Base-by-base conservation (phyloP, 1,140 invertebrate species). In the Pectinophora gossypiella region DNA sequence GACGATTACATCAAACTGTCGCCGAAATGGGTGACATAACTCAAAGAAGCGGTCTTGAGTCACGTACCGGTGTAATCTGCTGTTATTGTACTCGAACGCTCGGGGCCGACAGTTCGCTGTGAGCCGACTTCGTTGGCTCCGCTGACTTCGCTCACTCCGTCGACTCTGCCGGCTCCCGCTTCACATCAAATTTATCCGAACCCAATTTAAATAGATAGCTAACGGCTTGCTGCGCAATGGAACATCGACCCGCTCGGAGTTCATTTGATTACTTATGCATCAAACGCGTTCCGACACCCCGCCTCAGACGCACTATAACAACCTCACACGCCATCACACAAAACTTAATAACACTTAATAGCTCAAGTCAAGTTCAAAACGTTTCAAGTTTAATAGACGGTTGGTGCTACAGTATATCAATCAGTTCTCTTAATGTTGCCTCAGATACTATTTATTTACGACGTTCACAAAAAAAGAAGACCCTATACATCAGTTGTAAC, bases 151-250 rank as follows among this genome's bases (percentile, higher is more conserved):
- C n/a, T n/a, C n/a, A n/a, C n/a, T n/a, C n/a, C n/a, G n/a, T n/a
- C n/a, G n/a, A 44, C 49, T n/a, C n/a, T n/a, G n/a, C n/a, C n/a
- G n/a, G n/a, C 43, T 52, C 51, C 47, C 51, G 53, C 50, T 53
- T 53, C 44, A 57, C 62, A 65, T 70, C 54, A 69, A 72, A 73
- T 66, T 57, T 68, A 78, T 79, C 68, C 67, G 62, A 72, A 69
- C 68, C 64, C 73, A 82, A 82, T 83, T 82, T 77, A 79, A 79
- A 80, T 72, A 67, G 65, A 63, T 72, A 75, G 73, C 68, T 77
- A 81, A 77, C 69, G 65, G 70, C 70, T 80, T 73, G 71, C 83
- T 81, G 73, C 65, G 72, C 74, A 86, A 84, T 69, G 64, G 66
- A 72, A 61, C 78, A 72, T 76, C 75, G 78, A 81, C 79, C 82